Conservation (phyloP, 2,113 vertebrate species). For the Lathamus discolor region DNA sequence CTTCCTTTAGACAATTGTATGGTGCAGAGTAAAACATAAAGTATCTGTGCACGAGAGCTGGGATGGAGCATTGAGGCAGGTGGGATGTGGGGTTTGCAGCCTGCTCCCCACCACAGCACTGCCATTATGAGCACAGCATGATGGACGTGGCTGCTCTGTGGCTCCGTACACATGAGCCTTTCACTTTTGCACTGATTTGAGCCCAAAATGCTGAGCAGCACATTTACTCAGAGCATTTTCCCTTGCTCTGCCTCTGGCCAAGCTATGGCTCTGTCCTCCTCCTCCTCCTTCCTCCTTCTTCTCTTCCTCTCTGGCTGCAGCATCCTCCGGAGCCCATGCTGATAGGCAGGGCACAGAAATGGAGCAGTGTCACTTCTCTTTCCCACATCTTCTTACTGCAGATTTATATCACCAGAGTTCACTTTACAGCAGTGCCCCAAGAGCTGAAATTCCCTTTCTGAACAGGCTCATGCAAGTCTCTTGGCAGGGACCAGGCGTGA, state of each 20-base stretch:
- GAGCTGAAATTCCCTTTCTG: not conserved
- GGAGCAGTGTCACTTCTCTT: rapidly evolving
- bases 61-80: rapidly evolving
- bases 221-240: not conserved
- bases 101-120: not conserved
- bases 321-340: not conserved
- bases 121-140: not conserved
- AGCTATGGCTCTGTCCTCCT: rapidly evolving
- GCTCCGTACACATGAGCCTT: rapidly evolving
- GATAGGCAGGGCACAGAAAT: not conserved
- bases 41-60: rapidly evolving
- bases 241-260: not conserved
- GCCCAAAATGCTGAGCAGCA: not conserved
- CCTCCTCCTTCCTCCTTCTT: not conserved
- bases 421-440: too few species aligned
- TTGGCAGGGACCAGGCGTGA: rapidly evolving
- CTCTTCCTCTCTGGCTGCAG: not conserved
- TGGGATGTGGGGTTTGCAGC: not conserved
- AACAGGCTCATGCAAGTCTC: rapidly evolving
- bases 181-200: not conserved
- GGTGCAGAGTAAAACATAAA: not conserved
- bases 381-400: not conserved
- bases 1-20: not conserved
- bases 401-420: not conserved
- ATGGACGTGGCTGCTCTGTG: rapidly evolving